phyloP scores from a whole-genome alignment of 2,113 vertebrate genomes.

The Paramormyrops kingsleyae region DNA sequence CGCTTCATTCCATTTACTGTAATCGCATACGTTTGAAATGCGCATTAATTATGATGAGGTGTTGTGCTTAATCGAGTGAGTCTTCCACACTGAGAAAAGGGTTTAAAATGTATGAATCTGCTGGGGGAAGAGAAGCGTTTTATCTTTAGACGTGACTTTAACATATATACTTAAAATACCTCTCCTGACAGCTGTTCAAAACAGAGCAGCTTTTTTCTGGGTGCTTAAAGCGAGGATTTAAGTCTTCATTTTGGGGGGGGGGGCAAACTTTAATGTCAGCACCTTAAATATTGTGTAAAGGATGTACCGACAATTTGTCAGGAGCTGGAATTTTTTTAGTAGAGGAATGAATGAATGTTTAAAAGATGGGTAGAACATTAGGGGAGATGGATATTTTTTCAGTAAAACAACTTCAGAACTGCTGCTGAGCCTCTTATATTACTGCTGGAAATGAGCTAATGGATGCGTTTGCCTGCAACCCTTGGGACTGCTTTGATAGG shows the following conservation, averaged over 20 bases:
- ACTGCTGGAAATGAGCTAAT: background rate
- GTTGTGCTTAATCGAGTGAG: background rate
- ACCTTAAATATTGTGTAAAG: background rate
- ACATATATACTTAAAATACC: background rate
- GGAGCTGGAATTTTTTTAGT: background rate
- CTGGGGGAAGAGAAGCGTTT: background rate
- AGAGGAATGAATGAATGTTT: background rate
- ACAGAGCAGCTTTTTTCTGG: background rate
- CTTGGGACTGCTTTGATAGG: background rate
- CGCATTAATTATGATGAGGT: background rate
- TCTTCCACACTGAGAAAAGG: background rate
- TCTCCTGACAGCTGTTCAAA: background rate
- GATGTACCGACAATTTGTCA: background rate
- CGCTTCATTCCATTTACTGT: conserved; percentile 5
- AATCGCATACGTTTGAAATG: conserved; percentile 13
- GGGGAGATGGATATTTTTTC: background rate
- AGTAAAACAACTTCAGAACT: background rate
- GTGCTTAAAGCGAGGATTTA: background rate
- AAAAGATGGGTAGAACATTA: background rate
- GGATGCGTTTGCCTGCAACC: background rate
- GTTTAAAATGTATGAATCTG: background rate
- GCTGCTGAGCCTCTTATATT: background rate
- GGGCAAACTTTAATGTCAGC: background rate
- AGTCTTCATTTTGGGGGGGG: background rate
- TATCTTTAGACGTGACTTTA: background rate